Percentiles rank a stretch among this genome's conserved stretches.
Conservation (phyloP, 2,797 vertebrate species). For the Apodemus agrarius region DNA sequence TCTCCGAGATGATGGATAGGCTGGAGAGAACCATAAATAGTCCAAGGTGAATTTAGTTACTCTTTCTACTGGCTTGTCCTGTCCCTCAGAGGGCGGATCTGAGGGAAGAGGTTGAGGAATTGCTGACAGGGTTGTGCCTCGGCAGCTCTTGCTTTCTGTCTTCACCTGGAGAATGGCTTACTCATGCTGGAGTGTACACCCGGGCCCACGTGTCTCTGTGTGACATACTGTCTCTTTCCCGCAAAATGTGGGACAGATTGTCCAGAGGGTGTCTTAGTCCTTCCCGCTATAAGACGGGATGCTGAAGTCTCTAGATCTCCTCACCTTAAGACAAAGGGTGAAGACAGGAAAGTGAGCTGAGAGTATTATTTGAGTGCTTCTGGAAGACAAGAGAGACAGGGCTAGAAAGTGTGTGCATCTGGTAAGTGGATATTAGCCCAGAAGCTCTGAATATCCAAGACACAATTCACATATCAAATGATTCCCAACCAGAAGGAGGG, state of each 20-base stretch:
- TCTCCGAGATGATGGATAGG: not conserved
- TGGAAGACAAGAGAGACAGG: not conserved
- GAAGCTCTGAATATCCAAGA: no score
- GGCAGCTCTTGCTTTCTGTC: not conserved
- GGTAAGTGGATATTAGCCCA: no score
- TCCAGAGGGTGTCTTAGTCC: not conserved
- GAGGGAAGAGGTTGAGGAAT: not conserved
- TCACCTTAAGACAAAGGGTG: not conserved
- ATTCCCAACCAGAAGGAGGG: no score
- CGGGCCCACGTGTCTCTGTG: not conserved
- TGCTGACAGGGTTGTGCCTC: not conserved
- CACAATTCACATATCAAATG: no score
- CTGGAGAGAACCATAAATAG: not conserved
- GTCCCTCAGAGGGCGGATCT: not conserved
- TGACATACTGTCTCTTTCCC: not conserved
- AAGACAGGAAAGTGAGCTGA: not conserved
- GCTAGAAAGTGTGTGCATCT: not conserved
- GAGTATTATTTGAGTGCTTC: not conserved
- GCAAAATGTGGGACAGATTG: not conserved
- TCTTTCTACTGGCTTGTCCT: not conserved
- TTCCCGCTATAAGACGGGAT: not conserved
- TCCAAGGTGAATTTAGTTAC: conserved; percentile 4
- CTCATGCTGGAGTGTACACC: not conserved
- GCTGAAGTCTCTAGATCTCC: not conserved
- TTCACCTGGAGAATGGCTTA: not conserved